Evolutionary conservation across 2,888 invertebrate genomes (phyloP).

Genomic region (Dorcus parallelipipedus): DNA sequence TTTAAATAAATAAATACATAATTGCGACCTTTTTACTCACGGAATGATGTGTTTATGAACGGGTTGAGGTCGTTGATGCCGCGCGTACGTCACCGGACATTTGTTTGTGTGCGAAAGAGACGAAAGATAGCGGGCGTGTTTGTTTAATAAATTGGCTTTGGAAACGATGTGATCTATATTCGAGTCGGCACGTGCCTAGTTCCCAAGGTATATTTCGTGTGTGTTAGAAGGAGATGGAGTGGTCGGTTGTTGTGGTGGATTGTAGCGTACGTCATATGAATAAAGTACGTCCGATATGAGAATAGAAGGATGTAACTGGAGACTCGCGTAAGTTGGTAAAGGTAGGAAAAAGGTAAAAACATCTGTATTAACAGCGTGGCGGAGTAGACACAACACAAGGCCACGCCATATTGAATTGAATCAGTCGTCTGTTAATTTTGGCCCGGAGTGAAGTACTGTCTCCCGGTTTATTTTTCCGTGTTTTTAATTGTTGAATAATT

Average conservation of each 20-base stretch:
- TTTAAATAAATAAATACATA: constrained; percentile 7
- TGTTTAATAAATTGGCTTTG: constrained; percentile 17
- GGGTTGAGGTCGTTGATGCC: constrained; percentile 13
- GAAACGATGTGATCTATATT: constrained; percentile 22
- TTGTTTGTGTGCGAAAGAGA: constrained; percentile 13
- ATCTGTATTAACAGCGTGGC: constrained; percentile 31
- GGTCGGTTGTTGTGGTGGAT: constrained; percentile 18
- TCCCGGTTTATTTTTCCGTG: constrained; percentile 39
- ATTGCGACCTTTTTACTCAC: constrained; percentile 16
- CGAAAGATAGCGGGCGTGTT: constrained; percentile 9
- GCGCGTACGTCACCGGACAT: constrained; percentile 1
- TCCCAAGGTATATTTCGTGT: constrained; percentile 10
- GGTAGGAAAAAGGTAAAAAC: constrained; percentile 28
- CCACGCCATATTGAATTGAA: constrained; percentile 60
- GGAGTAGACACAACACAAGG: constrained; percentile 49
- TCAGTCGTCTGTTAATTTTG: constrained; percentile 58
- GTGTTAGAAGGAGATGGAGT: constrained; percentile 25
- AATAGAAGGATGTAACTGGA: constrained; percentile 25
- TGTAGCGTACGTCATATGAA: constrained; percentile 35
- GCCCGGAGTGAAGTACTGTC: constrained; percentile 47
- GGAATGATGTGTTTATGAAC: constrained; percentile 27
- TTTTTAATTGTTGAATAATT: constrained; percentile 27
- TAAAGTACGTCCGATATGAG: constrained; percentile 30
- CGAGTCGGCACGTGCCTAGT: constrained; percentile 20
- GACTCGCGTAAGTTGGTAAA: constrained; percentile 27